A percentile compares a stretch with the other conserved stretches of the same genome.
Conservation (phyloP, 2,113 vertebrate genomes). For the Talpa occidentalis region DNA sequence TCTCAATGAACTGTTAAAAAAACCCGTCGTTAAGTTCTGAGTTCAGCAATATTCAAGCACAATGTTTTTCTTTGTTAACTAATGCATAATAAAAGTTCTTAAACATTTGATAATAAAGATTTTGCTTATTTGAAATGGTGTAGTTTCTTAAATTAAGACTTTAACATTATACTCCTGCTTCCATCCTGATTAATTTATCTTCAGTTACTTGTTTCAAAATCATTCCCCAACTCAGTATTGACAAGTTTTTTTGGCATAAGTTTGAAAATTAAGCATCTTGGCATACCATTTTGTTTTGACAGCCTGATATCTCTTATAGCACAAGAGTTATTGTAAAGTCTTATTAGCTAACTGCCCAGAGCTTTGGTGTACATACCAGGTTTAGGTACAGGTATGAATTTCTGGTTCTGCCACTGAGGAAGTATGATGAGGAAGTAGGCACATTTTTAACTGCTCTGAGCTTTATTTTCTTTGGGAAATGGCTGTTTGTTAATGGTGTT, state of each 20-base stretch:
- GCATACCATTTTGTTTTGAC: neutral
- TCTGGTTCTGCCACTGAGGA: neutral
- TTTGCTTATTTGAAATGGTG: neutral
- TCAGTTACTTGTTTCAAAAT: neutral
- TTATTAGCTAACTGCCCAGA: neutral
- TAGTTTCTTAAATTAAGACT: neutral
- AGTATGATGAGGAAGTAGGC: neutral
- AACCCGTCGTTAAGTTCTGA: neutral
- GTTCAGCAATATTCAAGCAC: neutral
- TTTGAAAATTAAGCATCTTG: neutral
- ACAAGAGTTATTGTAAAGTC: neutral
- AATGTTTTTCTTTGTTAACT: neutral
- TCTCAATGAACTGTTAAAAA: neutral
- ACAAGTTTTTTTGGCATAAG: neutral
- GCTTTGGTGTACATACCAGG: neutral
- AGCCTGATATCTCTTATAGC: neutral
- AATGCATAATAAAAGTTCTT: neutral
- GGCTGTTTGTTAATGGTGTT: neutral
- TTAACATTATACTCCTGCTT: neutral
- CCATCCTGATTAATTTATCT: neutral
- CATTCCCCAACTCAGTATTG: neutral
- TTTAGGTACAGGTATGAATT: neutral
- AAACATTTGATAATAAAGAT: neutral
- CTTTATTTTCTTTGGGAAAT: constrained; percentile 20
- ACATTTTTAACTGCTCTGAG: neutral